Base-by-base conservation (phyloP, 2,113 vertebrate genomes). In the Axis porcinus region DNA sequence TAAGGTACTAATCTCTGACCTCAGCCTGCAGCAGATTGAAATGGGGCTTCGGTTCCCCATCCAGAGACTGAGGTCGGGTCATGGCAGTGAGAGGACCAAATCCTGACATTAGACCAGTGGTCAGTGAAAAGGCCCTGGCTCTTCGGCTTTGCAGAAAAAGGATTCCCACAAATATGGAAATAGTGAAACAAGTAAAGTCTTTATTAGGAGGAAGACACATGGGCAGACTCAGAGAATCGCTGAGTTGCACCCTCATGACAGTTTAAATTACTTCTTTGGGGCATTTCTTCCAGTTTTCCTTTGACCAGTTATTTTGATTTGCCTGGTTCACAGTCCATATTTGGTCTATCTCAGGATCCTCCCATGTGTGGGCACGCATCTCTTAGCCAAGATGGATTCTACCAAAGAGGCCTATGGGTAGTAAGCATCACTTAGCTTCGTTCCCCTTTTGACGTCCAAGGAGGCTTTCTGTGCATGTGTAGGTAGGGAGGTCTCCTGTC, bases 31-130 rank as follows among this genome's bases (percentile, higher is more conserved):
- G 40, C 23, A 27, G 40, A 13, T 43, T 76, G 40, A 43, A 43
- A 16, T 27, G 70, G 6, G 40, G 36, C 70, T 7, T 25, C 0
- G 0, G 70, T 27, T 76, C 40, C 70, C 36, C 23, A 76, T 25
- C 70, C 3, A 3, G 70, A 76, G 70, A 43, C 36, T 43, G 21
- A 76, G 36, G 23, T 76, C 6, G 36, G 2, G 36, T 43, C 70
- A 14, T 43, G 70, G 70, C 36, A 27, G 70, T 14, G 40, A 27
- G 12, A 17, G 23, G 36, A 76, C 5, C 40, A 43, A 76, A 27
- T 13, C 36, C 40, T 76, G 40, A 43, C 12, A 0, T 15, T 43
- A 43, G 23, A 43, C 23, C 70, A 76, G 40, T 76, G 23, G 12
- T 43, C 40, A 25, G 6, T 76, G 70, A 76, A 25, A 76, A 43